A percentile compares a stretch with the other conserved stretches of the same genome.
Evolutionary conservation across 2,888 invertebrate genomes (phyloP).

Genomic region (Diplolepis rosae): DNA sequence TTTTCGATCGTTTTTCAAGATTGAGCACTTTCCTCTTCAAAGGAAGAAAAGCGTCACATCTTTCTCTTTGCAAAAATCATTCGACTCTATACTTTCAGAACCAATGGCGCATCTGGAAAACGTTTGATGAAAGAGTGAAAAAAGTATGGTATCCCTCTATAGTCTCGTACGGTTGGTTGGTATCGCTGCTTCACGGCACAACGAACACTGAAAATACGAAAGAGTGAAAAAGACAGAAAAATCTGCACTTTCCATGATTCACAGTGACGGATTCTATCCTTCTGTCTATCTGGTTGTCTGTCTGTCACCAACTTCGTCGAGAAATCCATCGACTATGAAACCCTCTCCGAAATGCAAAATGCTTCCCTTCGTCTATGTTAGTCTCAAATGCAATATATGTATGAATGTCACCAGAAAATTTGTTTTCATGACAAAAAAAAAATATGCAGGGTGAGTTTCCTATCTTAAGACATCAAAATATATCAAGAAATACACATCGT

Average conservation of each 20-base stretch:
- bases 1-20: conserved; percentile 21
- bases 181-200: conserved; percentile 67
- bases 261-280: conserved; percentile 22
- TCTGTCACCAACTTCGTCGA: conserved; percentile 21
- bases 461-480: too few relatives aligned
- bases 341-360: conserved; percentile 1
- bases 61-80: conserved; percentile 10
- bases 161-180: conserved; percentile 55
- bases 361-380: not conserved
- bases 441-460: too few relatives aligned
- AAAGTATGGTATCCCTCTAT: conserved; percentile 36
- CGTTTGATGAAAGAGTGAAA: conserved; percentile 54
- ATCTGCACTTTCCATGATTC: conserved; percentile 9
- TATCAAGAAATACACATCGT: too few relatives aligned
- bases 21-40: not conserved
- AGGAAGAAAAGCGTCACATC: not conserved
- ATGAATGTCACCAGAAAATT: not conserved
- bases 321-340: conserved; percentile 31
- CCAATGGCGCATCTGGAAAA: conserved; percentile 54
- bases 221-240: conserved; percentile 39
- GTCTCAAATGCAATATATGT: not conserved
- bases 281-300: conserved; percentile 2
- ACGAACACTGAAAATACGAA: conserved; percentile 62
- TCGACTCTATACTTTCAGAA: conserved; percentile 40
- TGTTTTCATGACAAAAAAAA: not conserved